Percentiles rank a stretch among this genome's conserved stretches.
These are phyloP conservation scores for Centroberyx gerrardi DNA, from an alignment of 2,797 vertebrate species.

Conservation along the genomic window DNA sequence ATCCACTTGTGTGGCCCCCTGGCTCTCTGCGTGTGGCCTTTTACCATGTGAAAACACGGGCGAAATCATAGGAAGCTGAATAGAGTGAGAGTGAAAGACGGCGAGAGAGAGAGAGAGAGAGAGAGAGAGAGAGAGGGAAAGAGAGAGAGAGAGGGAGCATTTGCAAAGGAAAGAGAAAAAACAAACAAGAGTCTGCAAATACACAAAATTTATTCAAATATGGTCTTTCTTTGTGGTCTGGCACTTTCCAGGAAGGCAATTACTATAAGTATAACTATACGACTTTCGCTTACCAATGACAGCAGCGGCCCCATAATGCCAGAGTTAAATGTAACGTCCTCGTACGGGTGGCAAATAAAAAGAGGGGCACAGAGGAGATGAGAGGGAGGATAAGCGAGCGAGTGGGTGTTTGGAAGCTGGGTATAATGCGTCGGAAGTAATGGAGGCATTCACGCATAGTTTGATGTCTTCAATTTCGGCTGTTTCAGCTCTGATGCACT, in stretches of 20 bases:
- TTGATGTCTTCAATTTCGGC: constrained; percentile 63
- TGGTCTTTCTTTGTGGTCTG: constrained; percentile 17
- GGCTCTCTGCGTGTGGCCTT: constrained; percentile 24
- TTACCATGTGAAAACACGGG: constrained; percentile 24
- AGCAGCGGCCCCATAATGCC: constrained; percentile 20
- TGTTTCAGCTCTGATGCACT: constrained; percentile 56
- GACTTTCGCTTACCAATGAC: constrained; percentile 10
- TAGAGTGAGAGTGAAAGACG: background rate
- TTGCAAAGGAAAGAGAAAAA: constrained; percentile 19
- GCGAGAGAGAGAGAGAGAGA: background rate
- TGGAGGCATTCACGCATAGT: constrained; percentile 61
- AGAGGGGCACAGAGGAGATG: constrained; percentile 23
- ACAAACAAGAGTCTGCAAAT: background rate
- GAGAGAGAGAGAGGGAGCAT: background rate
- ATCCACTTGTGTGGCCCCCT: constrained; percentile 29
- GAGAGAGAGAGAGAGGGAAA: background rate
- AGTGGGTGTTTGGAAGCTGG: constrained; percentile 52
- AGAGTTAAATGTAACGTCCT: constrained; percentile 3
- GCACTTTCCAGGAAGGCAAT: constrained; percentile 26
- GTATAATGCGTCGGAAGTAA: constrained; percentile 65
- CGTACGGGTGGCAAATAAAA: constrained; percentile 30
- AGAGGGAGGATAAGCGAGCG: constrained; percentile 49
- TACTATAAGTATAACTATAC: constrained; percentile 33
- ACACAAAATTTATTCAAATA: background rate
- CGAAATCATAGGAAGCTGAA: constrained; percentile 40